Percentiles rank a stretch among this genome's conserved stretches.
These are phyloP conservation scores for Daboia siamensis DNA, from an alignment of 2,113 vertebrate species.

Conservation along the genomic window DNA sequence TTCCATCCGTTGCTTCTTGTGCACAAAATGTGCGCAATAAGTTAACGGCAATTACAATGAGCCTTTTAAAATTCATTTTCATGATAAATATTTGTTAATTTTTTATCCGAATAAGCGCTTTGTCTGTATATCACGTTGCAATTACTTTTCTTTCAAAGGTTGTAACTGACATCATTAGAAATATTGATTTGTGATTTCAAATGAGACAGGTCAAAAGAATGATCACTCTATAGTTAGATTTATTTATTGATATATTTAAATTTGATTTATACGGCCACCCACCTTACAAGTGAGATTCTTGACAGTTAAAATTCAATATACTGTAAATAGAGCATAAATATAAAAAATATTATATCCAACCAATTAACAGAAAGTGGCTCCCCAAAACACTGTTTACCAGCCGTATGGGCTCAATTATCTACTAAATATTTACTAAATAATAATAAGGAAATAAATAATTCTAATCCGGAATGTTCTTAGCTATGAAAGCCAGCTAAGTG, in stretches of 20 bases:
- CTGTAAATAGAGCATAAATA: background rate
- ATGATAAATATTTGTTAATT: background rate
- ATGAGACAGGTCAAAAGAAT: constrained; percentile 34
- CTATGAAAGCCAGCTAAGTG: too few species aligned
- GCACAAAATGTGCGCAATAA: background rate
- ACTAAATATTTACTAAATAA: too few species aligned
- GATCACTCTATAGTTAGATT: constrained; percentile 40
- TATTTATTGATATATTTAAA: background rate
- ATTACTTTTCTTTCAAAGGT: constrained; percentile 27
- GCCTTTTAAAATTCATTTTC: background rate
- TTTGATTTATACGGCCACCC: background rate
- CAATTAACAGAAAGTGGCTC: background rate
- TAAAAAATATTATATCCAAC: background rate
- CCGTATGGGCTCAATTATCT: too few species aligned
- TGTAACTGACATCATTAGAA: constrained; percentile 38
- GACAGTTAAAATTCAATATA: background rate
- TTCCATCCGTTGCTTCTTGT: too few species aligned
- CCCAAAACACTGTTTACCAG: background rate
- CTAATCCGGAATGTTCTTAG: too few species aligned
- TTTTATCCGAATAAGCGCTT: constrained; percentile 14
- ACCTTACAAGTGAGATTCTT: background rate
- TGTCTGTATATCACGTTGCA: background rate
- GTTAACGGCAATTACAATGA: background rate
- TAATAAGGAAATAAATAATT: too few species aligned
- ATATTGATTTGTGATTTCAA: constrained; percentile 30